Base-by-base conservation (phyloP, 2,797 vertebrate species). In the Sebastes trivittatus region DNA sequence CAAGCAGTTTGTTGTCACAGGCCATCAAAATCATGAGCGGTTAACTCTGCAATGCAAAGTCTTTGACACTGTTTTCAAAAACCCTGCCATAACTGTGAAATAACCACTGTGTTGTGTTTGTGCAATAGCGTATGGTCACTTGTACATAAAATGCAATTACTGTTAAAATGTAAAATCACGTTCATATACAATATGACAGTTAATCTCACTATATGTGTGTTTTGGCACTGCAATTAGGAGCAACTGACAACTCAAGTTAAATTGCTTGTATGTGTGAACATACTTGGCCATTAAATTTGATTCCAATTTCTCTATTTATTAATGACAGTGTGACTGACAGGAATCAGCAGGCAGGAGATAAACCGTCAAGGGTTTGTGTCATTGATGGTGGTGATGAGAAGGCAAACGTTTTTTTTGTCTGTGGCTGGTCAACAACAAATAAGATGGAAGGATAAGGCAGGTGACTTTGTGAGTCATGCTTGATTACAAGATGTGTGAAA, bases 391-490 rank as follows among this genome's bases (percentile, higher is more conserved):
- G 11, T 61, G 23, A 38, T 64, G 66, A 80, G 34, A 54, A 69
- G 42, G 22, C 27, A 54, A 46, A 52, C 23, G 13, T 0, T 66
- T 49, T 66, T 49, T 80, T 23, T 23, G 54, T 77, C 54, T 62
- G 10, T 80, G 29, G 5, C 38, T 69, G 52, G 63, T 56, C 63
- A 78, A 78, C 58, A 71, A 56, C 36, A 76, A 65, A 72, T 76
- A 70, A 36, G 56, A 71, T 49, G 49, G 42, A 78, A 74, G 32
- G 52, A 78, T 72, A 72, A 77, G 18, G 4, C 58, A 81, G 64
- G 68, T 78, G 77, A 77, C 46, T 78, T 65, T 81, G 23, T 61
- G 54, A 72, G 59, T 80, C 55, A 61, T 36, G 13, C 46, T 77
- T 29, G n/a, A 65, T 79, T 76, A 55, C 60, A 56, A 69, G 56